These are phyloP conservation scores for Leptosomus discolor DNA, from an alignment of 2,113 vertebrate genomes.

Conservation along the genomic window DNA sequence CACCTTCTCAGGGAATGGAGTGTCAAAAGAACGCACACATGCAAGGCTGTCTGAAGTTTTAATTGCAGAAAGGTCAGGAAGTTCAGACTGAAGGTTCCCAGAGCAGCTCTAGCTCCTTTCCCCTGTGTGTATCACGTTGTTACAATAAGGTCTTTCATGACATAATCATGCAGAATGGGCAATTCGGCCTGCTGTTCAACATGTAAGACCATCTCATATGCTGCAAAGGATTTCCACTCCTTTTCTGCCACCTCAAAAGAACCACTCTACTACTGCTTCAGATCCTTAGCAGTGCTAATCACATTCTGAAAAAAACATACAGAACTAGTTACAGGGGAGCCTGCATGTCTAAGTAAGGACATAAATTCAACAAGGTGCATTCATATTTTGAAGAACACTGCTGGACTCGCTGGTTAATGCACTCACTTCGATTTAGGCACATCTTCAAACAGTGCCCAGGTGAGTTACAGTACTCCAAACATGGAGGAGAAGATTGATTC, in stretches of 20 bases:
- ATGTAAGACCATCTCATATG: background rate
- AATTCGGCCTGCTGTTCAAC: background rate
- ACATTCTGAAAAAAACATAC: background rate
- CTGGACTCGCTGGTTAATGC: background rate
- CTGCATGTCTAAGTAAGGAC: background rate
- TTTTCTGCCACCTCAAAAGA: background rate
- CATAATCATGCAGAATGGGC: background rate
- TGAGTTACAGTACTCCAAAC: background rate
- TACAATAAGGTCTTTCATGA: slow-evolving; percentile 25
- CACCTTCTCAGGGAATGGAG: background rate
- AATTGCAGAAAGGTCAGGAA: slow-evolving; percentile 18
- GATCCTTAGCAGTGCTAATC: background rate
- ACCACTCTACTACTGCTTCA: background rate
- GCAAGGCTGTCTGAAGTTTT: slow-evolving; percentile 35
- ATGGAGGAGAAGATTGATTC: background rate
- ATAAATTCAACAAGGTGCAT: background rate
- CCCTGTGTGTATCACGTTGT: background rate
- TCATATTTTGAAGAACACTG: background rate
- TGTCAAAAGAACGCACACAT: background rate
- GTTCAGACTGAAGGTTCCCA: background rate
- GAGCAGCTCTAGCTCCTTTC: background rate
- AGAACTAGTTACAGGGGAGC: background rate
- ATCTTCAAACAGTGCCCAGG: background rate
- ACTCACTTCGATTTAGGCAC: background rate
- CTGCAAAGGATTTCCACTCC: background rate